A percentile compares a stretch with the other conserved stretches of the same genome.
phyloP scores from a whole-genome alignment of 2,113 vertebrate genomes.

The Callorhinus ursinus region DNA sequence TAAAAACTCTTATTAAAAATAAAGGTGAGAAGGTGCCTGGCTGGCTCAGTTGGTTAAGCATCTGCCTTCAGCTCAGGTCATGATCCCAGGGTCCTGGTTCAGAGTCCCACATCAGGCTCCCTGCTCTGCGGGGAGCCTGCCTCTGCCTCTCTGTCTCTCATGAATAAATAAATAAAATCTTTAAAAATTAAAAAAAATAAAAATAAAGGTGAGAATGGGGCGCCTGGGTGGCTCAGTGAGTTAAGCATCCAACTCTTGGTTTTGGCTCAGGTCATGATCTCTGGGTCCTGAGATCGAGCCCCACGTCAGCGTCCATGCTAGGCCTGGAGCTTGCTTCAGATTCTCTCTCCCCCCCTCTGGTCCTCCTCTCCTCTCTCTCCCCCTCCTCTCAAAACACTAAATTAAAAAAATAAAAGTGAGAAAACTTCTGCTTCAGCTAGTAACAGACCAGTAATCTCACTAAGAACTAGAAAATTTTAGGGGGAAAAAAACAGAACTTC shows the following conservation, averaged over 20 bases:
- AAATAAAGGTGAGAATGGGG: not conserved
- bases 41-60: not conserved
- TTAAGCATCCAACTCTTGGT: not conserved
- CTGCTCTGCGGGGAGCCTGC: not conserved
- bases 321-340: not conserved
- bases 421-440: conserved; percentile 16
- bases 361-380: not conserved
- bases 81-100: not conserved
- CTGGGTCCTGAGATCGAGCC: not conserved
- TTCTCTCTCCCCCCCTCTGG: not conserved
- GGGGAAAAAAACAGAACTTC: not conserved
- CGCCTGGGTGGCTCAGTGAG: not conserved
- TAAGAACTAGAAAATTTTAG: conserved; percentile 34
- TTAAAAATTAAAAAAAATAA: not conserved
- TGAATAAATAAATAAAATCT: not conserved
- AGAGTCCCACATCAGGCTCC: not conserved
- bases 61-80: not conserved
- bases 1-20: conserved; percentile 24
- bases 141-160: not conserved
- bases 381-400: not conserved
- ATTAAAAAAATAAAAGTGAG: not conserved
- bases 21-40: not conserved
- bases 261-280: not conserved
- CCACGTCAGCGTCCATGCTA: not conserved
- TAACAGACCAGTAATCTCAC: not conserved